phyloP scores from a whole-genome alignment of 2,888 invertebrate species.

The Malthinus seriepunctatus region DNA sequence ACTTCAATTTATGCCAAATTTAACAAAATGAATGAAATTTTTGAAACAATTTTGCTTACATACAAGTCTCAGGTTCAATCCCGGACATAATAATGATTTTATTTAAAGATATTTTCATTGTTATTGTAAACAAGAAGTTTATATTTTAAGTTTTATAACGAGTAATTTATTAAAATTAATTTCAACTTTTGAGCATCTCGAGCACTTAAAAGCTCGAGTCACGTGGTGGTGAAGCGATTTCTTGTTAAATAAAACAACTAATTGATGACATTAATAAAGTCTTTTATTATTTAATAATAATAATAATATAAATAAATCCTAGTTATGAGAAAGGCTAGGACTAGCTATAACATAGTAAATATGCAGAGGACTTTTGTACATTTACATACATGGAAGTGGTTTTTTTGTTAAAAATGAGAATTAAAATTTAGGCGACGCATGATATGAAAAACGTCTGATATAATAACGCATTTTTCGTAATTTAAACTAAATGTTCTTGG shows the following conservation, averaged over 20 bases:
- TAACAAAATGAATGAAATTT: no score
- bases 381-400: conserved; percentile 52
- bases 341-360: conserved; percentile 52
- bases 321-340: conserved; percentile 48
- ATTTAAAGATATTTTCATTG: no score
- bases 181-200: no score
- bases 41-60: no score
- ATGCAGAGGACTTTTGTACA: conserved; percentile 51
- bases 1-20: no score
- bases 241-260: conserved; percentile 5
- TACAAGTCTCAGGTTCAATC: no score
- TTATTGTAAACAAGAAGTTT: no score
- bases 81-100: no score
- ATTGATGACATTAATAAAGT: conserved; percentile 37
- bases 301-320: conserved; percentile 52
- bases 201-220: no score
- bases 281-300: conserved; percentile 45
- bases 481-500: conserved; percentile 4
- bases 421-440: conserved; percentile 24
- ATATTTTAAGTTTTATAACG: no score
- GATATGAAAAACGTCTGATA: conserved; percentile 27
- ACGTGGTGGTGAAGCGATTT: no score
- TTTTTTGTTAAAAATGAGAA: conserved; percentile 19
- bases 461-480: conserved; percentile 2
- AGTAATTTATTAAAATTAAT: no score